These are phyloP conservation scores for Drosophila fungiperda DNA, from an alignment of 2,888 invertebrate species.

Conservation along the genomic window DNA sequence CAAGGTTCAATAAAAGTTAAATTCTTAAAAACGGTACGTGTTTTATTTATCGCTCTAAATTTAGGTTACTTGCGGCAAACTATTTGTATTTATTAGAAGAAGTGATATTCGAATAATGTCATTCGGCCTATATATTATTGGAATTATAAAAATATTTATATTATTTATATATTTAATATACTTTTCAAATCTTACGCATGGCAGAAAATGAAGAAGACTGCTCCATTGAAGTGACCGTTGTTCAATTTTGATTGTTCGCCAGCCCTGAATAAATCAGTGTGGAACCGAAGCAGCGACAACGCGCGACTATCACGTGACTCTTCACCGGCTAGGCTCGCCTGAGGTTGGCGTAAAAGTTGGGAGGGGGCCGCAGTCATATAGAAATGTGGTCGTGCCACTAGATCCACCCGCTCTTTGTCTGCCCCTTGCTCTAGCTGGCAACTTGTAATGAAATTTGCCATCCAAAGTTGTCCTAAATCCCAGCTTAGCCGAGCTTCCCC, in stretches of 20 bases:
- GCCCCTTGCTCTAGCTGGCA: constrained; percentile 32
- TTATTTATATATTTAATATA: not conserved
- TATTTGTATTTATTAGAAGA: not conserved
- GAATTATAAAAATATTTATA: not conserved
- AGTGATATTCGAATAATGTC: not conserved
- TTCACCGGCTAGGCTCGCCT: constrained; percentile 4
- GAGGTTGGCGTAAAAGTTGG: not conserved
- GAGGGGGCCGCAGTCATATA: constrained; percentile 16
- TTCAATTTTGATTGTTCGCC: constrained; percentile 1
- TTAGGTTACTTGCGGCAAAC: not conserved
- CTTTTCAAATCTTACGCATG: not conserved
- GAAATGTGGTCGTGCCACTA: constrained; percentile 18
- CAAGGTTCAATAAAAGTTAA: not conserved
- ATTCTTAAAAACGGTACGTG: not conserved
- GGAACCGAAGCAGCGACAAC: not conserved
- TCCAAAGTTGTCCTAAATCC: constrained; percentile 64
- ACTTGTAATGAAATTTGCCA: constrained; percentile 64
- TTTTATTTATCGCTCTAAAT: not conserved
- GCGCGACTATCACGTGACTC: constrained; percentile 52
- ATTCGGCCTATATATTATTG: not conserved
- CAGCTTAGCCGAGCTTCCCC: constrained; percentile 55
- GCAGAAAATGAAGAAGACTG: not conserved
- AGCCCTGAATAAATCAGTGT: constrained; percentile 40
- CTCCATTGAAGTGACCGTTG: not conserved
- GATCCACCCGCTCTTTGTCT: not conserved